phyloP scores from a whole-genome alignment of 2,888 invertebrate genomes.

The Hermaeophaga mercurialis region DNA sequence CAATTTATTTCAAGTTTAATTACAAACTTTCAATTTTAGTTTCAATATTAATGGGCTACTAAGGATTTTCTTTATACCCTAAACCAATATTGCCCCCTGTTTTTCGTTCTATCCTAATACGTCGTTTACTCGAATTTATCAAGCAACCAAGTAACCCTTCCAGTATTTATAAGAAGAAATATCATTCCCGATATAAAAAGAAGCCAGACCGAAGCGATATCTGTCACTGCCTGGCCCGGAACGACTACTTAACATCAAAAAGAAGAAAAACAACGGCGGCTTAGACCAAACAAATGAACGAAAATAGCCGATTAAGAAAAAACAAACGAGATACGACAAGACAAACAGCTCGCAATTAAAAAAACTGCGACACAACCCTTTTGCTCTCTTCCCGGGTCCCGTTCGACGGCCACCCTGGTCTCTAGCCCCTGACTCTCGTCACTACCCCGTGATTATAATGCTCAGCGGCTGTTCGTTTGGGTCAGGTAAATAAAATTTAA shows the following conservation, averaged over 20 bases:
- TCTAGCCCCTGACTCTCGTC: neutral
- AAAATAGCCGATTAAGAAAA: slow-evolving; percentile 49
- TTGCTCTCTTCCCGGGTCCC: slow-evolving; percentile 32
- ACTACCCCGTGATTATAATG: slow-evolving; percentile 2
- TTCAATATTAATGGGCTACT: no score
- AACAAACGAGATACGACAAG: slow-evolving; percentile 49
- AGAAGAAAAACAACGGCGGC: slow-evolving; percentile 42
- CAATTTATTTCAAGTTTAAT: no score
- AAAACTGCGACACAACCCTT: slow-evolving; percentile 47
- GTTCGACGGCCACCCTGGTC: neutral
- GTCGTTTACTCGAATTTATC: neutral
- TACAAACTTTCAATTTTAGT: no score
- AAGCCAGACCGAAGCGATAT: slow-evolving; percentile 30
- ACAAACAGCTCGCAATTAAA: slow-evolving; percentile 51
- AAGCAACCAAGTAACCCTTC: neutral
- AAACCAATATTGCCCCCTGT: neutral
- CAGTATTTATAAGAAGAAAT: slow-evolving; percentile 32
- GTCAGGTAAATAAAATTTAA: neutral
- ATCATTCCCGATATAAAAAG: slow-evolving; percentile 37
- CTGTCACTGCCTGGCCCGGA: slow-evolving; percentile 34
- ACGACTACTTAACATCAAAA: slow-evolving; percentile 39
- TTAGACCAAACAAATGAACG: slow-evolving; percentile 46
- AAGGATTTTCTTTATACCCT: no score
- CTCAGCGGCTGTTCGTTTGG: neutral
- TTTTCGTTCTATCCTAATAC: neutral